A percentile compares a stretch with the other conserved stretches of the same genome.
Conservation (phyloP, 2,888 invertebrate genomes). For the Apoda limacodes region DNA sequence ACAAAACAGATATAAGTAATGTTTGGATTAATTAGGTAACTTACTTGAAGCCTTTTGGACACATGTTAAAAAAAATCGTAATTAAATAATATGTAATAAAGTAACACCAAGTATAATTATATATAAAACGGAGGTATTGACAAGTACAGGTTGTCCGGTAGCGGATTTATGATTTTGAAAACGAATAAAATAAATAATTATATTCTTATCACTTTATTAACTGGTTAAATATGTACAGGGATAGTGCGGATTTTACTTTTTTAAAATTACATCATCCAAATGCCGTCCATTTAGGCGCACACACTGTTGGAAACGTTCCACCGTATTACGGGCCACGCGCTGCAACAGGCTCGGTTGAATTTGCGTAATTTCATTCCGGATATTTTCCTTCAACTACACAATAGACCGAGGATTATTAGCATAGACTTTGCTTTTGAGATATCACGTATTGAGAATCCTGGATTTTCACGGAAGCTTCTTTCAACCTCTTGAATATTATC, state of each 20-base stretch:
- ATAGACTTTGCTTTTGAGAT: slow-evolving; percentile 16
- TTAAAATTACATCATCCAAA: slow-evolving; percentile 11
- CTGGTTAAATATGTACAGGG: neutral
- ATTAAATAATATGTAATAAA: no score
- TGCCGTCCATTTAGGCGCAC: slow-evolving; percentile 6
- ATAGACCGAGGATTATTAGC: slow-evolving; percentile 5
- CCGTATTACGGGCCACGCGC: slow-evolving; percentile 2
- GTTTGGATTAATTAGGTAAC: no score
- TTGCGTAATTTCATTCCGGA: neutral
- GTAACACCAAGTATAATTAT: no score
- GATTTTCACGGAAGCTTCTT: slow-evolving; percentile 13
- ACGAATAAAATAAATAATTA: slow-evolving; percentile 2
- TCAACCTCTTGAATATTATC: slow-evolving; percentile 20
- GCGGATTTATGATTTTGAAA: slow-evolving; percentile 2
- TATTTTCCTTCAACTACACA: slow-evolving; percentile 3
- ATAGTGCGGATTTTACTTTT: slow-evolving; percentile 7
- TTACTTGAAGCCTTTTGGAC: no score
- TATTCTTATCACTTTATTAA: slow-evolving; percentile 1
- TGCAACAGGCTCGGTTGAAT: neutral
- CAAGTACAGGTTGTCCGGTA: no score
- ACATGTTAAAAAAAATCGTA: no score
- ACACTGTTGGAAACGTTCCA: neutral
- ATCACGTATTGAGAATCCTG: slow-evolving; percentile 14
- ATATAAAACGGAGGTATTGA: no score
- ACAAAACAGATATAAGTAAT: no score